phyloP scores from a whole-genome alignment of 53 echinoderm and acorn worm species.

The Antedon mediterranea region DNA sequence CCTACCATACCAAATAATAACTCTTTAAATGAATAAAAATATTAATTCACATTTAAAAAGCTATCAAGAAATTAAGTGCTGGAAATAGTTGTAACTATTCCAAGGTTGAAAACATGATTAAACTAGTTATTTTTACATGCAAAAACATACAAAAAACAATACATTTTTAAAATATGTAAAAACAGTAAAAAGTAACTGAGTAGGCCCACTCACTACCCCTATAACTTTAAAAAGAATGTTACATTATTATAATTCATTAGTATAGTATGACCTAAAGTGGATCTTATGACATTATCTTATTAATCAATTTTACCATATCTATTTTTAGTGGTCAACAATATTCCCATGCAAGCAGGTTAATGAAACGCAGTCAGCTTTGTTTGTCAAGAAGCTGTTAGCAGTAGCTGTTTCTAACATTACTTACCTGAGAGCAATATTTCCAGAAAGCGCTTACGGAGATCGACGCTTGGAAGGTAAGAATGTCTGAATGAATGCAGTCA shows the following conservation, averaged over 20 bases:
- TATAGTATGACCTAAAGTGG: neutral
- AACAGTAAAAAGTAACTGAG: no score
- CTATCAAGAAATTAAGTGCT: no score
- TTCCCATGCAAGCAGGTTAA: conserved; percentile 77
- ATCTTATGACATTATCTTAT: neutral
- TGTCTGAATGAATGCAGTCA: neutral
- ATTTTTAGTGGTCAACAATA: conserved; percentile 66
- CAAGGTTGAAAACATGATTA: no score
- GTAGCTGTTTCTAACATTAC: conserved; percentile 86
- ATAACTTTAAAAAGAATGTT: no score
- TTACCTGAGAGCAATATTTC: conserved; percentile 82
- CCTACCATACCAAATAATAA: neutral
- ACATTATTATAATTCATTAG: no score
- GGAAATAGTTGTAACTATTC: no score
- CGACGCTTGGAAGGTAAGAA: conserved; percentile 73
- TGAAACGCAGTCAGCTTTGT: conserved; percentile 69
- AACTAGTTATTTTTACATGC: no score
- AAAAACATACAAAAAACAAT: no score
- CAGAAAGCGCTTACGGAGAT: conserved; percentile 93
- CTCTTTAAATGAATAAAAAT: neutral
- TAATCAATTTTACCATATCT: no score
- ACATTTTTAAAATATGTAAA: no score
- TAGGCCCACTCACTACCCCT: no score
- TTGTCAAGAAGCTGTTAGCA: conserved; percentile 87
- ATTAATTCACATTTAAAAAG: neutral